Conservation (phyloP, 1,140 invertebrate species). For the Bombyx mandarina region DNA sequence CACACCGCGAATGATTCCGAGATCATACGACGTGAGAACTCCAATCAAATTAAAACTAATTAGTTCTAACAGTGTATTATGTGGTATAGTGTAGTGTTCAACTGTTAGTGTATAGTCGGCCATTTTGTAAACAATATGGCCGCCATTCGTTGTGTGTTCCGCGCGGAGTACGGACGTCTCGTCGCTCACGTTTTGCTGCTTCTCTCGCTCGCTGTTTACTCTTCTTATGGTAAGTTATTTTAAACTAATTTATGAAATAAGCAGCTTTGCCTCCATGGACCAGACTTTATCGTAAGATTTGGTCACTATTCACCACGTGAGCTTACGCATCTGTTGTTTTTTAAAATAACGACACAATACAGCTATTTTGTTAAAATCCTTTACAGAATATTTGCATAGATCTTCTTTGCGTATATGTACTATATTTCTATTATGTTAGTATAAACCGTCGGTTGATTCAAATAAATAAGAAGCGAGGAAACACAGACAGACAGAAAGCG, state of each 20-base stretch:
- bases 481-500: no score
- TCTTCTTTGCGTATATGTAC: no score
- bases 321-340: no score
- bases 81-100: conserved; percentile 40
- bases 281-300: no score
- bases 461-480: no score
- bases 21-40: conserved; percentile 18
- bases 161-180: conserved; percentile 20
- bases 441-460: no score
- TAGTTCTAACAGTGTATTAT: conserved; percentile 34
- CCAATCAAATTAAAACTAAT: conserved; percentile 16
- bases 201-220: conserved; percentile 48
- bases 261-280: background rate
- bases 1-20: conserved; percentile 37
- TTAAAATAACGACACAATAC: no score
- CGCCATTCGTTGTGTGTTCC: conserved; percentile 38
- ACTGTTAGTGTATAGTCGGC: conserved; percentile 15
- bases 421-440: no score
- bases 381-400: no score
- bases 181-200: conserved; percentile 31
- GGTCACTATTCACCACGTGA: no score
- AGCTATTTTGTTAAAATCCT: no score
- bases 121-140: conserved; percentile 35
- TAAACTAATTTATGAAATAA: background rate
- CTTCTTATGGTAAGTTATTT: conserved; percentile 48